Percentiles rank a stretch among this genome's conserved stretches.
Conservation (phyloP, 2,888 invertebrate genomes). For the Alentia gelatinosa region DNA sequence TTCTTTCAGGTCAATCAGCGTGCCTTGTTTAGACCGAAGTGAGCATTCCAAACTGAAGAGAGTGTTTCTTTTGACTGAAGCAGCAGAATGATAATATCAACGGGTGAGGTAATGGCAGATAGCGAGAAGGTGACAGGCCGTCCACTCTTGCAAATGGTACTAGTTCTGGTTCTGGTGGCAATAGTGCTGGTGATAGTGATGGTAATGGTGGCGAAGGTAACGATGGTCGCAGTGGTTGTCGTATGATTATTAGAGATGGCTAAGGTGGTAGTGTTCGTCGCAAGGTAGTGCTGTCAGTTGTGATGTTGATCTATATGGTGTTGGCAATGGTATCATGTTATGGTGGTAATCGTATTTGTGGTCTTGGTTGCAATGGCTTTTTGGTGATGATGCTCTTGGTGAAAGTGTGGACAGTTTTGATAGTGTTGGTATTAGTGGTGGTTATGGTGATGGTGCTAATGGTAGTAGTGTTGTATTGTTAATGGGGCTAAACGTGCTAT, state of each 20-base stretch:
- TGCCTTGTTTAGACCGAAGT: too few relatives aligned
- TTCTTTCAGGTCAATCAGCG: too few relatives aligned
- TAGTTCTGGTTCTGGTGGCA: neutral
- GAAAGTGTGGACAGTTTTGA: too few relatives aligned
- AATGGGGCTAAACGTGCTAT: neutral
- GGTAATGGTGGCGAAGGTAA: neutral
- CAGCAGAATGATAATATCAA: too few relatives aligned
- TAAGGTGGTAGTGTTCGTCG: slow-evolving; percentile 13
- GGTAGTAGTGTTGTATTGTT: neutral
- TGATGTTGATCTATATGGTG: neutral
- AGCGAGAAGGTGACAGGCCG: neutral
- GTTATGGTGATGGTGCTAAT: neutral
- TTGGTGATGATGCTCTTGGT: too few relatives aligned
- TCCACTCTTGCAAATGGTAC: neutral
- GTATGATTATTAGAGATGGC: neutral
- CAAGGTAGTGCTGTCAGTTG: neutral
- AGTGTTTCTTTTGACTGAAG: too few relatives aligned
- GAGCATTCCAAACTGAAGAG: too few relatives aligned
- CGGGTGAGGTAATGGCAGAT: neutral
- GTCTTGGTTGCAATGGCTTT: too few relatives aligned
- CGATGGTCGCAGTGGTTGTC: neutral
- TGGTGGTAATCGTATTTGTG: neutral
- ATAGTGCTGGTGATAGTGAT: neutral
- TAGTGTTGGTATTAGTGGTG: neutral
- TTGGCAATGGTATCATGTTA: neutral